Conservation (phyloP, 92 coral and sea anemone species). For the Paramuricea clavata region DNA sequence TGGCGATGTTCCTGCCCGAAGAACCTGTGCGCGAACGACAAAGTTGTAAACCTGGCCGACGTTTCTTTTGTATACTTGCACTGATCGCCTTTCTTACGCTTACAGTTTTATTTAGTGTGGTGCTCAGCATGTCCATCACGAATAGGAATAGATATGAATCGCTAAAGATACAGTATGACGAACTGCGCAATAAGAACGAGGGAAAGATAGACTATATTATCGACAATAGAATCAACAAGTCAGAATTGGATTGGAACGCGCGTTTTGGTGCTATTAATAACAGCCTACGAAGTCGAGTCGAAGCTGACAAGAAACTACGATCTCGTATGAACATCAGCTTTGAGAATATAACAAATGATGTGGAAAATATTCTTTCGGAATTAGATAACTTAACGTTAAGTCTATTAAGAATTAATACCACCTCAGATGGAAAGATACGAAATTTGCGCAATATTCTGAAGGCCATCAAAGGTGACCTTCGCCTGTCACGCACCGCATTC, state of each 20-base stretch:
- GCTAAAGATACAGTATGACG: background rate
- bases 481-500: background rate
- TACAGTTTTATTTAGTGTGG: background rate
- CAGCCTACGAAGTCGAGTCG: background rate
- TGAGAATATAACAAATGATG: background rate
- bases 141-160: background rate
- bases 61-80: background rate
- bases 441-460: background rate
- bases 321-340: background rate
- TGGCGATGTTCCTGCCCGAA: background rate
- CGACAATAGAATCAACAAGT: conserved; percentile 18
- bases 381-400: background rate
- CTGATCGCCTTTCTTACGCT: background rate
- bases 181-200: background rate
- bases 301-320: background rate
- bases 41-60: background rate
- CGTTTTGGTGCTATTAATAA: background rate
- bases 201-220: background rate
- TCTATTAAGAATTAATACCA: background rate
- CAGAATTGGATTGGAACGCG: background rate
- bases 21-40: background rate
- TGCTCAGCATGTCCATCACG: background rate
- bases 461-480: background rate
- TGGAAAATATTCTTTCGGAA: background rate
- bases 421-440: background rate